phyloP scores from a whole-genome alignment of 2,888 invertebrate genomes.

The Cremastinae sp. region DNA sequence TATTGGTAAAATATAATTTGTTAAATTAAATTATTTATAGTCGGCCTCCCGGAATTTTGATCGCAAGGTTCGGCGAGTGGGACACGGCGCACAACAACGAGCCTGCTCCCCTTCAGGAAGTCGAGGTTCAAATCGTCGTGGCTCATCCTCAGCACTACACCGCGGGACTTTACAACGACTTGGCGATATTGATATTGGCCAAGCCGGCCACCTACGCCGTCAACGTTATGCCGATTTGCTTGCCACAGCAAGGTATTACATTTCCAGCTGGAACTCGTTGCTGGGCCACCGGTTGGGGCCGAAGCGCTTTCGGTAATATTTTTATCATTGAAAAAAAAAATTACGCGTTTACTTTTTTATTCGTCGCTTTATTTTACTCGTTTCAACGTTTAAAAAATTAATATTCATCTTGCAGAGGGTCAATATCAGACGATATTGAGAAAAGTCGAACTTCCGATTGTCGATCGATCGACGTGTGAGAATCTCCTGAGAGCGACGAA shows the following conservation, averaged over 20 bases:
- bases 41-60: conserved; percentile 76
- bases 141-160: conserved; percentile 85
- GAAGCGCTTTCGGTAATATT: conserved; percentile 86
- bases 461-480: conserved; percentile 84
- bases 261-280: conserved; percentile 82
- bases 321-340: conserved; percentile 68
- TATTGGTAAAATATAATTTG: conserved; percentile 3
- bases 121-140: conserved; percentile 82
- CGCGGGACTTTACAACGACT: conserved; percentile 87
- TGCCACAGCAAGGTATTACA: conserved; percentile 82
- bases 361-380: background rate
- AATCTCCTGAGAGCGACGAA: conserved; percentile 84
- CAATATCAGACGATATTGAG: conserved; percentile 84
- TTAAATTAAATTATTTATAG: conserved; percentile 48
- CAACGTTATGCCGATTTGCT: conserved; percentile 87
- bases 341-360: too few species aligned
- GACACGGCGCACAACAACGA: conserved; percentile 87
- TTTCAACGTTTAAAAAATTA: conserved; percentile 4
- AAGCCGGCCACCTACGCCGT: conserved; percentile 83
- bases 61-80: conserved; percentile 89
- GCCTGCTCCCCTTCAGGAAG: conserved; percentile 86
- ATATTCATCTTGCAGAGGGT: conserved; percentile 76
- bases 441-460: conserved; percentile 87
- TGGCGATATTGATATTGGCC: conserved; percentile 87
- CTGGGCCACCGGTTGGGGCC: conserved; percentile 89